Conservation (phyloP, 2,797 vertebrate species). For the Calcarius lapponicus region DNA sequence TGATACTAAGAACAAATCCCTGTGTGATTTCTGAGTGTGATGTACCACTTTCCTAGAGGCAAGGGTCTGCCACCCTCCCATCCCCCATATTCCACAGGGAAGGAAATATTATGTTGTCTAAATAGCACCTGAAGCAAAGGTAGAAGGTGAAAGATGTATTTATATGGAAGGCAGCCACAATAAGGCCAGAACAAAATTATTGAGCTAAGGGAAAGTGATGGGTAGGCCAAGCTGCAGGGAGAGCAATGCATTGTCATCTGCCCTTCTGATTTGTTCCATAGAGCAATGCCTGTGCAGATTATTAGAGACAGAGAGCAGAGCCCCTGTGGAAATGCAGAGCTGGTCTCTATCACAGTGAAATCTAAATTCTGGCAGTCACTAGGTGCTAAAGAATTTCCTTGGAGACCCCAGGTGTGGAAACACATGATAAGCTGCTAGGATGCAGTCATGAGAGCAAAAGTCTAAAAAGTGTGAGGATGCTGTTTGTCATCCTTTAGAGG, state of each 20-base stretch:
- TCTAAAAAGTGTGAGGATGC: not conserved
- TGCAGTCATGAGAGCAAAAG: not conserved
- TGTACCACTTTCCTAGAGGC: not conserved
- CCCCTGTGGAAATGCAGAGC: not conserved
- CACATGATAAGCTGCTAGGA: constrained; percentile 4
- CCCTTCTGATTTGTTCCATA: not conserved
- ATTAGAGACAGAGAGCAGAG: not conserved
- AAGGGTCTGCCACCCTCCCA: not conserved
- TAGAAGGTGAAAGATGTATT: not conserved
- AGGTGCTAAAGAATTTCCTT: constrained; percentile 30
- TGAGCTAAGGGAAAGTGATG: not conserved
- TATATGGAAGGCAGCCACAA: not conserved
- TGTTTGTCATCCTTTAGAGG: not conserved
- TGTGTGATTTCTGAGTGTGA: not conserved
- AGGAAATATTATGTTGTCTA: not conserved
- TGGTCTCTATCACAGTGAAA: not conserved
- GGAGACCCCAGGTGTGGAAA: constrained; percentile 5
- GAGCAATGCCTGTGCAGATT: not conserved
- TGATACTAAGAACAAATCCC: not conserved
- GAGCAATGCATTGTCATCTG: not conserved
- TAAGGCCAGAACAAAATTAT: not conserved
- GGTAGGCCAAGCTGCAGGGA: not conserved
- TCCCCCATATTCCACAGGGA: not conserved
- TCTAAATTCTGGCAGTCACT: constrained; percentile 13
- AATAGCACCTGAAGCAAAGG: not conserved